A percentile compares a stretch with the other conserved stretches of the same genome.
phyloP scores from a whole-genome alignment of 2,797 vertebrate species.

The Anniella stebbinsi region DNA sequence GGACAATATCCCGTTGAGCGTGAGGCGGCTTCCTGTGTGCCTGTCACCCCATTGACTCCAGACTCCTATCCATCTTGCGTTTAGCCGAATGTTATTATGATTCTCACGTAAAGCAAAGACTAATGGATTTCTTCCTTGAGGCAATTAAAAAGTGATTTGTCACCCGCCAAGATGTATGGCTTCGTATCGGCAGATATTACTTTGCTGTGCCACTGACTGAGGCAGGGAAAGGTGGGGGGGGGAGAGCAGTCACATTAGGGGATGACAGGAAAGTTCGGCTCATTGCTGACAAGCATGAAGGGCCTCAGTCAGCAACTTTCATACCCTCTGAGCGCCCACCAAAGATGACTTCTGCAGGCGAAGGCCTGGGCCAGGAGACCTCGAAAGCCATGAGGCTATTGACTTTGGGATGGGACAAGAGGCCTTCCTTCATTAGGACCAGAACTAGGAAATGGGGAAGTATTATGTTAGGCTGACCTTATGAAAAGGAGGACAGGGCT shows the following conservation, averaged over 20 bases:
- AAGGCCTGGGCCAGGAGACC: background rate
- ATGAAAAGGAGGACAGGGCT: too few relatives aligned
- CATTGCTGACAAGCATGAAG: background rate
- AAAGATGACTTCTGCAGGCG: background rate
- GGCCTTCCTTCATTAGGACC: too few relatives aligned
- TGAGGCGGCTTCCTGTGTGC: background rate
- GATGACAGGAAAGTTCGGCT: background rate
- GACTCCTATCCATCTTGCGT: slow-evolving; percentile 30
- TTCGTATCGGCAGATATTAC: slow-evolving; percentile 60
- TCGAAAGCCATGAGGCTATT: background rate
- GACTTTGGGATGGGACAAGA: too few relatives aligned
- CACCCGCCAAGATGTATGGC: slow-evolving; percentile 83
- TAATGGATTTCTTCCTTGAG: slow-evolving; percentile 90
- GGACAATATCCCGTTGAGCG: background rate
- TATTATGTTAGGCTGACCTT: too few relatives aligned
- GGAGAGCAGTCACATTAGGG: background rate
- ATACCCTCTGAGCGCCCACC: background rate
- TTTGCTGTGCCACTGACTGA: slow-evolving; percentile 11
- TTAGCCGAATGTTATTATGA: slow-evolving; percentile 81
- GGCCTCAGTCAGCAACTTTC: rapidly evolving
- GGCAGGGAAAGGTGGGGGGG: background rate
- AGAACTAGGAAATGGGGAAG: too few relatives aligned
- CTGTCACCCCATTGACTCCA: background rate
- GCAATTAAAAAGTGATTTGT: slow-evolving; percentile 97
- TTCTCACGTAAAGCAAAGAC: slow-evolving; percentile 82